Conservation (phyloP, 2,797 vertebrate species). For the Knipowitschia caucasica region DNA sequence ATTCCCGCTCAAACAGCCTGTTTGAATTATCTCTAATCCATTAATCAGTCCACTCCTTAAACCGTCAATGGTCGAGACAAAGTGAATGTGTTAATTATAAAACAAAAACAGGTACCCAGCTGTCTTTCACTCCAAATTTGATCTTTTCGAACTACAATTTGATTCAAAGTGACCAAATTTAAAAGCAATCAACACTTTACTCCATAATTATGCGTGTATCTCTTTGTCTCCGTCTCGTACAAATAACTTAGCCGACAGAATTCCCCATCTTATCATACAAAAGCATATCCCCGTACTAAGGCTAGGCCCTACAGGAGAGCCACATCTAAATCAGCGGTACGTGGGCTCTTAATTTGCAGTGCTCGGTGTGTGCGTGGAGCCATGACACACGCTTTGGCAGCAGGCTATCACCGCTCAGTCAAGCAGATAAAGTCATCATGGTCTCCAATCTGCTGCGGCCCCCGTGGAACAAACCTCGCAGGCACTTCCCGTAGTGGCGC, state of each 20-base stretch:
- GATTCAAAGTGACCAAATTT: neutral
- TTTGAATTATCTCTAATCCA: too few species aligned
- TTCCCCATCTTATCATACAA: neutral
- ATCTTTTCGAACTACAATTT: neutral
- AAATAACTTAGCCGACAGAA: neutral
- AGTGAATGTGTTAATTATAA: too few species aligned
- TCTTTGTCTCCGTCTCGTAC: neutral
- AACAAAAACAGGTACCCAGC: too few species aligned
- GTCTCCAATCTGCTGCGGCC: slow-evolving; percentile 49
- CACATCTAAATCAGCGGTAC: neutral
- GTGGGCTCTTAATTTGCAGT: neutral
- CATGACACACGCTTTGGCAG: slow-evolving; percentile 14
- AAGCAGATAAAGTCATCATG: slow-evolving; percentile 68
- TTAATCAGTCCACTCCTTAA: neutral
- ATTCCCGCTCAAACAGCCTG: too few species aligned
- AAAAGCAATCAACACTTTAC: neutral
- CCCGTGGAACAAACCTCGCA: slow-evolving; percentile 29
- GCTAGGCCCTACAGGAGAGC: neutral
- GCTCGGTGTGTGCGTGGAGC: slow-evolving; percentile 8
- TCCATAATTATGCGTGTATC: neutral
- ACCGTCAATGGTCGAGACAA: too few species aligned
- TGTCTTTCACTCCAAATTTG: neutral
- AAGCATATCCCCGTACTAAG: neutral
- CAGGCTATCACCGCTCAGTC: slow-evolving; percentile 51
- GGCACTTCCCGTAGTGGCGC: neutral